Evolutionary conservation across 2,888 invertebrate genomes (phyloP).

Genomic region (Cerceris rybyensis): DNA sequence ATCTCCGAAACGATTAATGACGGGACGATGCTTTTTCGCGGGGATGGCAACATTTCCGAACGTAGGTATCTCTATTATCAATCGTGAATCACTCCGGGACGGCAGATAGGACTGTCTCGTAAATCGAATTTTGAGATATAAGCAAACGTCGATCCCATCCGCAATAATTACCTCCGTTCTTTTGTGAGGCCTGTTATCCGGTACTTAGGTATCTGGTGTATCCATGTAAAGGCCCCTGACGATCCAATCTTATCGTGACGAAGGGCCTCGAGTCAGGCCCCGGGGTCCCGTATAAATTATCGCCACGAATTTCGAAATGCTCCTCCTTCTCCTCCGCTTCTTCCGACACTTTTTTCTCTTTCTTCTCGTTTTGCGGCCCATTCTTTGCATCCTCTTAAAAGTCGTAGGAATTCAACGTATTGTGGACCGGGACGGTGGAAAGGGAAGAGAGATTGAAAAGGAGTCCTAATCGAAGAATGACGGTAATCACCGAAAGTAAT

Average conservation of each 20-base stretch:
- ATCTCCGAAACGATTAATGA: too few relatives aligned
- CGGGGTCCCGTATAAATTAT: constrained; percentile 78
- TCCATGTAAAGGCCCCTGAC: constrained; percentile 73
- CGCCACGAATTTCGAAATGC: constrained; percentile 77
- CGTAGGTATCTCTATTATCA: constrained; percentile 8
- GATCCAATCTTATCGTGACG: constrained; percentile 80
- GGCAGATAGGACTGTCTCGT: constrained; percentile 43
- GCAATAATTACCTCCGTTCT: constrained; percentile 45
- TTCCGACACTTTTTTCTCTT: constrained; percentile 10
- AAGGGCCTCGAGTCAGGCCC: constrained; percentile 66
- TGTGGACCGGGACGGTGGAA: constrained; percentile 28
- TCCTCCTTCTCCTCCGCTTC: constrained; percentile 33
- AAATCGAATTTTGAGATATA: constrained; percentile 54
- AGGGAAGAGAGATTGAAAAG: constrained; percentile 44
- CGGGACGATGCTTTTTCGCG: too few relatives aligned
- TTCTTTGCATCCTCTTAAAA: constrained; percentile 51
- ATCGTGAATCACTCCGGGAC: constrained; percentile 32
- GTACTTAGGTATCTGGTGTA: constrained; percentile 75
- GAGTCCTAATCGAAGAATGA: constrained; percentile 73
- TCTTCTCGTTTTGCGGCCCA: constrained; percentile 46
- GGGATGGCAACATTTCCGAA: too few relatives aligned
- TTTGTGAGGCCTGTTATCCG: constrained; percentile 73
- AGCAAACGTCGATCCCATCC: constrained; percentile 51
- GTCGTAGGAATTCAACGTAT: constrained; percentile 62
- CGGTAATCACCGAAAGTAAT: constrained; percentile 76